Conservation (phyloP, 1,140 invertebrate species). For the Panulirus ornatus region DNA sequence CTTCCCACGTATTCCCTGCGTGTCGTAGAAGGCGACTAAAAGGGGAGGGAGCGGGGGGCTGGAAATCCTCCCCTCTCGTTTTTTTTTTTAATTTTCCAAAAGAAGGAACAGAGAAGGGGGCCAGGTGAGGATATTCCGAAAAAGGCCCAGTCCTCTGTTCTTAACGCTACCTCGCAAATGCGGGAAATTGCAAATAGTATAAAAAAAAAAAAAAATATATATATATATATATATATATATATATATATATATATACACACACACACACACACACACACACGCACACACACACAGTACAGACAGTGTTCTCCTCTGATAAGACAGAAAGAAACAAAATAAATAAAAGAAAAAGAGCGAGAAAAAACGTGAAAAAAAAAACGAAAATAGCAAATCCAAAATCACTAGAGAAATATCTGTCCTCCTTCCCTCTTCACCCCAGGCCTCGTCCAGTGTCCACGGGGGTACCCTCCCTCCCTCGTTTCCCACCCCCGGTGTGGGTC, state of each 20-base stretch:
- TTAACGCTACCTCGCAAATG: too few species aligned
- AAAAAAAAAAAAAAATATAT: neutral
- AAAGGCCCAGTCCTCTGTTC: too few species aligned
- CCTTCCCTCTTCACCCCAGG: too few species aligned
- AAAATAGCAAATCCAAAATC: neutral
- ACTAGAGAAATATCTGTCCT: neutral
- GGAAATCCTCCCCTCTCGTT: too few species aligned
- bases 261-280: neutral
- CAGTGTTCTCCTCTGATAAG: neutral
- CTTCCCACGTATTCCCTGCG: too few species aligned
- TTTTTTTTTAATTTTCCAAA: too few species aligned
- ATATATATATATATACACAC: neutral
- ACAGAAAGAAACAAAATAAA: conserved; percentile 1
- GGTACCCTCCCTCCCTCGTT: neutral
- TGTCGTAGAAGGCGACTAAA: too few species aligned
- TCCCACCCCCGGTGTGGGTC: too few species aligned
- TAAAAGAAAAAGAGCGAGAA: conserved; percentile 13
- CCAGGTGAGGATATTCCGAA: too few species aligned
- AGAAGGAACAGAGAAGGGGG: too few species aligned
- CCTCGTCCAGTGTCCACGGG: conserved; percentile 39
- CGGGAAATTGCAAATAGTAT: too few species aligned
- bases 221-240: neutral
- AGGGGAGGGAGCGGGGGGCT: too few species aligned
- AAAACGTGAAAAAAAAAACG: conserved; percentile 7
- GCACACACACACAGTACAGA: neutral